Evolutionary conservation across 2,888 invertebrate species (phyloP), one percentile per base, ranked within the genome.

Genomic region (Griposia aprilina): DNA sequence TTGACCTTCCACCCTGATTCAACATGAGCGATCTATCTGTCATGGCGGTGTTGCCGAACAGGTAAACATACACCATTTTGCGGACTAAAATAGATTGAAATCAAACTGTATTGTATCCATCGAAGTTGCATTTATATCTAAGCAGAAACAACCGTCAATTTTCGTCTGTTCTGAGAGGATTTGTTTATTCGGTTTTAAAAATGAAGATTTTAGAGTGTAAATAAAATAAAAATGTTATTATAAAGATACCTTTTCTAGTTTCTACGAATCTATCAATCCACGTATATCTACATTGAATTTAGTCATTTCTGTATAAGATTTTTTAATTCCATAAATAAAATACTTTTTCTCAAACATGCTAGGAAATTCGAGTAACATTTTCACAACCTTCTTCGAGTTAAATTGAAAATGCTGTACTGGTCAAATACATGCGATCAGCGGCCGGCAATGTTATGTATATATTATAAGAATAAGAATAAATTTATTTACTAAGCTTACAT

Each of bases 61-160:
- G 10, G 71, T 68, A 80, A 80, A 76, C 74, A 83, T 60, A 20
- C 63, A 76, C 41, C 69, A 83, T 69, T 80, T 66, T 76, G 48
- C 20, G 41, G 30, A 80, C 72, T 68, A 60, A 82, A 78, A 82
- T 82, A 74, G 71, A 78, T 74, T 50, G 30, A 70, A 74, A 80
- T 80, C 41, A 68, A 76, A 76, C 68, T 82, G 59, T 63, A 68
- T 60, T 74, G 55, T 41, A 52, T 68, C 30, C 30, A 59, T 67
- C 15, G 50, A 45, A 80, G 17, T 78, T 65, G 45, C 36, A 60
- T 48, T 70, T 36, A 55, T 55, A 45, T 36, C 13, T 36, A 7
- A 68, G 23, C 55, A 41, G 55, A 60, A 66, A 69, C 50, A 80
- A 48, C 23, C 4, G 59, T 66, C n/a, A n/a, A 13, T 62, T n/a